Evolutionary conservation across 2,113 vertebrate genomes (phyloP), one percentile per base, ranked within the genome.

Genomic region (Stictonetta naevosa): DNA sequence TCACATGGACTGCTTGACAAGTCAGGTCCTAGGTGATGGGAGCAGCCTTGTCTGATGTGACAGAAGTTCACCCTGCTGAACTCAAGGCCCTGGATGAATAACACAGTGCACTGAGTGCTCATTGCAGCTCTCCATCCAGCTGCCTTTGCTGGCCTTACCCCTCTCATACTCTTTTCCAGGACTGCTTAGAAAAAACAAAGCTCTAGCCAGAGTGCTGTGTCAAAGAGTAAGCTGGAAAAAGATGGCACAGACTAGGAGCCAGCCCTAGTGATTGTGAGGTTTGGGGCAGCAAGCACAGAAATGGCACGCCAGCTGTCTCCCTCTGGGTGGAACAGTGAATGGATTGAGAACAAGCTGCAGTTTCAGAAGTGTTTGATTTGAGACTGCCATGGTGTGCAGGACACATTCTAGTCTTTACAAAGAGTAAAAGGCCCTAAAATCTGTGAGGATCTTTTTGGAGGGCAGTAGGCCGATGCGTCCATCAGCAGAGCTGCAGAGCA

Each of bases 41-140:
- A 60, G 22, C 52, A 91, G 36, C 52, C 26, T 79, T 44, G 26
- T 29, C 33, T 29, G 52, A 28, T 44, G 52, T 13, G 11, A 44
- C 13, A n/a, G 13, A 26, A 52, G 12, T 52, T 52, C 50, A 52
- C 50, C 50, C 23, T 52, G 23, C 23, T 52, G 50, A 28, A 13
- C 38, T 28, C 60, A 18, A 38, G 60, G 36, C 10, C 36, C 60
- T 26, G 36, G 14, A 25, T 28, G 26, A 2, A 2, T 44, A n/a
- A 26, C 11, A 58, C 34, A 22, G 12, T 1, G 11, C 17, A 6
- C 64, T 6, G 26, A 13, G 8, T 0, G 1, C 26, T 34, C 2
- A 0, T 25, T 20, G 10, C 59, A 36, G 4, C 48, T 56, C 67
- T 3, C 3, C 6, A 11, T 31, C 59, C 36, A 15, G 7, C 58